These are phyloP conservation scores for Epinephelus fuscoguttatus DNA, from an alignment of 2,113 vertebrate species.

Conservation along the genomic window DNA sequence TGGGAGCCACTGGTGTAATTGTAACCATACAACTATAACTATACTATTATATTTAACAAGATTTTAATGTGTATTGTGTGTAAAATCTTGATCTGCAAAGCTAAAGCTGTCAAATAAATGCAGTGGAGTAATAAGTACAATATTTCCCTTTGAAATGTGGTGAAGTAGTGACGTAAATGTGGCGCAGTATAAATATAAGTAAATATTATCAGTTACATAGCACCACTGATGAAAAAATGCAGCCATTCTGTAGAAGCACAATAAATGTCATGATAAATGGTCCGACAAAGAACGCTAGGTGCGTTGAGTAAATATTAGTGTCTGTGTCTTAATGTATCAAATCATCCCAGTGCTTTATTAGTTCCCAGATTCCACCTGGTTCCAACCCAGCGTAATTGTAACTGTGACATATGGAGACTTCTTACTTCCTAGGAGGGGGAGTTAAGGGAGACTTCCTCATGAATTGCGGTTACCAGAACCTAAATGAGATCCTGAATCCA, in stretches of 20 bases:
- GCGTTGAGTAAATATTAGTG: slow-evolving; percentile 45
- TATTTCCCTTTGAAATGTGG: not conserved
- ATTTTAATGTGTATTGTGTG: not conserved
- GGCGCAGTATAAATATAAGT: not conserved
- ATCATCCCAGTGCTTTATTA: slow-evolving; percentile 14
- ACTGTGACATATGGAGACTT: slow-evolving; percentile 55
- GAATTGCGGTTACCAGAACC: slow-evolving; percentile 55
- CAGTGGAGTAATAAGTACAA: not conserved
- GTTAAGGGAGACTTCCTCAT: slow-evolving; percentile 24
- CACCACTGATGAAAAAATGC: not conserved
- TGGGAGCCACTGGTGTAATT: not conserved
- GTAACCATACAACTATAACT: no score
- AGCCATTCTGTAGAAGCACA: not conserved
- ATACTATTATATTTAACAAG: not conserved
- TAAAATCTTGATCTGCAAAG: not conserved
- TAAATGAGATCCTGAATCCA: slow-evolving; percentile 60
- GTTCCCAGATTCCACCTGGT: slow-evolving; percentile 31
- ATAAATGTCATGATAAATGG: not conserved
- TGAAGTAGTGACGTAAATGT: not conserved
- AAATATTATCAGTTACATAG: not conserved
- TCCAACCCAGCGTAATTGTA: slow-evolving; percentile 30
- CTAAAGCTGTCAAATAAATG: not conserved
- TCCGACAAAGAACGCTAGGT: not conserved
- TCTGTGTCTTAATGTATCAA: slow-evolving; percentile 18
- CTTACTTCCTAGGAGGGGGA: slow-evolving; percentile 37